Conservation (phyloP, 2,797 vertebrate species). For the Muscicapa comitata region DNA sequence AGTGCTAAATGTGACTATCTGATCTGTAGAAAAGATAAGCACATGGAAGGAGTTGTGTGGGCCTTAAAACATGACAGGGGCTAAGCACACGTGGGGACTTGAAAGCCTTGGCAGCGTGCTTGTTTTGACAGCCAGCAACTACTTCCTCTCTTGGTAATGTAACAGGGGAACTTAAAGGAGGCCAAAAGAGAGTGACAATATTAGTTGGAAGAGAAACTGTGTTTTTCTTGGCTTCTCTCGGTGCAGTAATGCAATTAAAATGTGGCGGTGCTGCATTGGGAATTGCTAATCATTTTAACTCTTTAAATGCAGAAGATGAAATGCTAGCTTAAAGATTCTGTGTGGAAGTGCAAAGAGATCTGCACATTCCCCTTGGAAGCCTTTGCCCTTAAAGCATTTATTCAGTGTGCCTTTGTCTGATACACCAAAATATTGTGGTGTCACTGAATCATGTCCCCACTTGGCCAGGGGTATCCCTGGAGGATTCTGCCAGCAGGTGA, state of each 20-base stretch:
- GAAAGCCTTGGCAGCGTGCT: not conserved
- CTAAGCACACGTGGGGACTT: not conserved
- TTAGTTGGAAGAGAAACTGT: not conserved
- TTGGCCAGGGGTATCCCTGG: not conserved
- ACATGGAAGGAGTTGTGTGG: not conserved
- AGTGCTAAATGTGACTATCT: not conserved
- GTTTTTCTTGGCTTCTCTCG: conserved; percentile 21
- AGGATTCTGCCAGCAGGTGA: not conserved
- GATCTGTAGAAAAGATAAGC: not conserved
- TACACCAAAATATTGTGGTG: not conserved
- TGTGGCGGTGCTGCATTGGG: not conserved
- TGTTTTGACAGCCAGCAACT: not conserved
- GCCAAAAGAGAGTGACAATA: not conserved
- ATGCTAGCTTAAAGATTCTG: not conserved
- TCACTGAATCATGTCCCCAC: not conserved
- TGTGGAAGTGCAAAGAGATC: not conserved
- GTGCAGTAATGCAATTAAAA: conserved; percentile 2
- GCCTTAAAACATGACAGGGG: not conserved
- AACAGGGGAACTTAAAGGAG: not conserved
- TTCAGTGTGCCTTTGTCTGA: not conserved
- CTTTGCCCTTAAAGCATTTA: not conserved
- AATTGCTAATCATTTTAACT: not conserved
- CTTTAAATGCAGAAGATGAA: not conserved
- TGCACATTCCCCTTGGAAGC: not conserved
- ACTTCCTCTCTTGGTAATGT: not conserved